Percentiles rank a stretch among this genome's conserved stretches.
Conservation (phyloP, 2,888 invertebrate species). For the Drosophila cognata region DNA sequence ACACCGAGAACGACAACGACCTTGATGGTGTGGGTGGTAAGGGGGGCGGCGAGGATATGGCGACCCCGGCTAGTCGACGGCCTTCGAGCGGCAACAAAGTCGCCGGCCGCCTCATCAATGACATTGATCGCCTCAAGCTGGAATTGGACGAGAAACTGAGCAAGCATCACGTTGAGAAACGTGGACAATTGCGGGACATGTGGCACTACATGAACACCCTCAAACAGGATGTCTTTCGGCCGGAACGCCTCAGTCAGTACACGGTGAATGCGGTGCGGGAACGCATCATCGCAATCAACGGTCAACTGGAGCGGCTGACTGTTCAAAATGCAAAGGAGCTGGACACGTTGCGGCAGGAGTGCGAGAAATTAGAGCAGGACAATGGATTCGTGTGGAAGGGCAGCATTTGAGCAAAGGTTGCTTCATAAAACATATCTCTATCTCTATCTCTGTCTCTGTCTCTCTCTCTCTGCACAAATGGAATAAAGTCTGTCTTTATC, state of each 20-base stretch:
- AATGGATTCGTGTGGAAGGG: conserved; percentile 68
- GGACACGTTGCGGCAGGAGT: conserved; percentile 59
- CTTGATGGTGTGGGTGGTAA: background rate
- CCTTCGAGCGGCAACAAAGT: conserved; percentile 44
- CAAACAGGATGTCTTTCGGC: conserved; percentile 73
- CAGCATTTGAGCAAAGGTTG: conserved; percentile 26
- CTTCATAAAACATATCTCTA: background rate
- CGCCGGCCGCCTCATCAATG: conserved; percentile 62
- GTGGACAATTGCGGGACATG: conserved; percentile 80
- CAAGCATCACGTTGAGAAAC: conserved; percentile 61
- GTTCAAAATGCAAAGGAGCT: conserved; percentile 71
- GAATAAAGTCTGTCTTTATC: background rate
- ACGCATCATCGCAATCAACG: conserved; percentile 78
- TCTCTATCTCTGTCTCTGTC: background rate
- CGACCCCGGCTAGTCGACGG: conserved; percentile 10
- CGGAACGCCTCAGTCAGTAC: conserved; percentile 74
- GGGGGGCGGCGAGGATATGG: background rate
- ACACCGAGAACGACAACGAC: conserved; percentile 55
- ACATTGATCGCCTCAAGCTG: conserved; percentile 79
- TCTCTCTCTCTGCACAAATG: background rate
- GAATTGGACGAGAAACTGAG: conserved; percentile 68
- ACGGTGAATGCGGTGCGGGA: conserved; percentile 78
- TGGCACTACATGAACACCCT: conserved; percentile 78
- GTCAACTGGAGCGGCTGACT: conserved; percentile 73
- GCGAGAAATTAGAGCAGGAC: conserved; percentile 65